Evolutionary conservation across 1,140 invertebrate species (phyloP).

Genomic region (Arctopsyche grandis): DNA sequence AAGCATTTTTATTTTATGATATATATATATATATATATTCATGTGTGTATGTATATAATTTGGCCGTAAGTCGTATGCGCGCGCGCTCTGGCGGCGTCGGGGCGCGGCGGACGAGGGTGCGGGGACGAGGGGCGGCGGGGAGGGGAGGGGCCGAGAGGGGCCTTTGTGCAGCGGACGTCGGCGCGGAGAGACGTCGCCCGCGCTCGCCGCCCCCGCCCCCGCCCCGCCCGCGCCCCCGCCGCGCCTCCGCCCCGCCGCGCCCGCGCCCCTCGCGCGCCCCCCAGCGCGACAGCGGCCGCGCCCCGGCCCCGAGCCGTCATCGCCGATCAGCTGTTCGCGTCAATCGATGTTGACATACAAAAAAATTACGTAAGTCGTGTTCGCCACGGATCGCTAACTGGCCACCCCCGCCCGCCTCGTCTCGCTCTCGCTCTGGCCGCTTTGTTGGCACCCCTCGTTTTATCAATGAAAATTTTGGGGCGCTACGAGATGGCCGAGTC

Average conservation of each 20-base stretch:
- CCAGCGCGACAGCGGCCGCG: not conserved
- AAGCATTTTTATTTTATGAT: too few relatives aligned
- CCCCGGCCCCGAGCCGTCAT: not conserved
- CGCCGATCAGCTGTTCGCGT: conserved; percentile 51
- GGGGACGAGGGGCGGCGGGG: not conserved
- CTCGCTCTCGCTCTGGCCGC: not conserved
- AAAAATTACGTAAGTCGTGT: conserved; percentile 53
- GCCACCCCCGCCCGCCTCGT: not conserved
- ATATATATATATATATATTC: too few relatives aligned
- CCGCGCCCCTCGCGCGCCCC: not conserved
- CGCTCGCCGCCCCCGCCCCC: not conserved
- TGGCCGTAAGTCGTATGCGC: not conserved
- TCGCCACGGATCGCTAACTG: not conserved
- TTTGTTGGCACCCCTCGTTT: not conserved
- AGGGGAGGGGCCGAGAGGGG: not conserved
- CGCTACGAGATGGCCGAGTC: too few relatives aligned
- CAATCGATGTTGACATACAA: conserved; percentile 54
- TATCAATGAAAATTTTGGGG: too few relatives aligned
- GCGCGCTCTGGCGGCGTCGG: not conserved
- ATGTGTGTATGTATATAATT: too few relatives aligned
- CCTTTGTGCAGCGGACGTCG: conserved; percentile 22
- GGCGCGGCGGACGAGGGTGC: not conserved
- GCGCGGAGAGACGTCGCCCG: not conserved
- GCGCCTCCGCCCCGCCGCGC: not conserved
- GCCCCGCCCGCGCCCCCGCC: not conserved